Percentiles rank a stretch among this genome's conserved stretches.
Conservation (phyloP, 2,113 vertebrate genomes). For the Corythoichthys haematopterus region DNA sequence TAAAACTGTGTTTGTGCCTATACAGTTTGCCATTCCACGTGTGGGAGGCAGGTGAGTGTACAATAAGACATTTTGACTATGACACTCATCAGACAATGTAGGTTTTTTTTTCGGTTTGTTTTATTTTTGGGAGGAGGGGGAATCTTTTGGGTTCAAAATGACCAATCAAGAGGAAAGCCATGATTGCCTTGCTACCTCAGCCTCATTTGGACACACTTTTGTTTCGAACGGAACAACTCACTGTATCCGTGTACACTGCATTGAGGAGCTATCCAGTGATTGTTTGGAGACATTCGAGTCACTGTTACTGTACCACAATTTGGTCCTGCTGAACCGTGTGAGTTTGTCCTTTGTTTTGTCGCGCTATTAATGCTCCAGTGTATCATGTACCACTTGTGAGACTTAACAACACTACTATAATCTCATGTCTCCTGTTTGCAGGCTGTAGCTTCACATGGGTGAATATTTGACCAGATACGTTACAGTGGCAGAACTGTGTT, state of each 20-base stretch:
- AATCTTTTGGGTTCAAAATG: background rate
- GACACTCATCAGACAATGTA: constrained; percentile 59
- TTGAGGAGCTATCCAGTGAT: constrained; percentile 56
- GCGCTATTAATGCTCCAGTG: constrained; percentile 58
- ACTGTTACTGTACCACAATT: constrained; percentile 64
- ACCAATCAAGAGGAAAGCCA: constrained; percentile 87
- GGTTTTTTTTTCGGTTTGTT: constrained; percentile 59
- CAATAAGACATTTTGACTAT: constrained; percentile 45
- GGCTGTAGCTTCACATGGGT: constrained; percentile 63
- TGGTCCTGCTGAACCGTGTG: constrained; percentile 70
- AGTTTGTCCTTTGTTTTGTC: constrained; percentile 47
- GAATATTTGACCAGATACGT: constrained; percentile 55
- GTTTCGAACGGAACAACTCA: constrained; percentile 65
- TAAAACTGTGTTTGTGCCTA: constrained; percentile 67
- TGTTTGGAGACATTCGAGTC: constrained; percentile 9
- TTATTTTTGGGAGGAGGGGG: constrained; percentile 34
- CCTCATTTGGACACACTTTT: constrained; percentile 74
- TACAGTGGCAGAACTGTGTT: constrained; percentile 71
- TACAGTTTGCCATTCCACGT: constrained; percentile 68
- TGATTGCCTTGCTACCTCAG: constrained; percentile 99
- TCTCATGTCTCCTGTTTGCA: constrained; percentile 37
- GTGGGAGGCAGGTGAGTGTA: constrained; percentile 49
- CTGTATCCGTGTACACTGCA: constrained; percentile 67
- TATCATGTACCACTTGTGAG: constrained; percentile 68
- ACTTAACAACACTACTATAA: constrained; percentile 68